Evolutionary conservation across 2,797 vertebrate genomes (phyloP), one percentile per base, ranked within the genome.

Genomic region (Eulemur albifrons): DNA sequence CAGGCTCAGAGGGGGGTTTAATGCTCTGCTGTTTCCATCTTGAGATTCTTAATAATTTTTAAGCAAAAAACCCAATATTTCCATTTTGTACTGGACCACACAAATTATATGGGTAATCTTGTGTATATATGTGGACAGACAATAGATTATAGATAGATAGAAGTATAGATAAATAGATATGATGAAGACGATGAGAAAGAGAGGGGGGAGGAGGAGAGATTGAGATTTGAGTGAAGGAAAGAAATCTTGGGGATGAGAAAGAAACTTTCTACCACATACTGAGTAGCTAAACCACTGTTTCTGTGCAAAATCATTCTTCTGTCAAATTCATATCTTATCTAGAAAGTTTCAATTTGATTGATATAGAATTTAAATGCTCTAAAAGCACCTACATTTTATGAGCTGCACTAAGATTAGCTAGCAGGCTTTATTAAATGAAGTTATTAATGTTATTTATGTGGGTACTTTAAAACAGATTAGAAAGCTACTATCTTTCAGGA

Each of bases 381-480:
- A 2, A 54, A 61, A 35, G 9, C 23, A 79, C 11, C 35, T 43
- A 27, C 8, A 69, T 61, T 57, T 43, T 45, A 65, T 23, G 27
- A 8, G 20, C 21, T n/a, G 54, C 6, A 2, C 18, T 45, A 2
- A 57, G 80, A 93, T 76, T 35, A 87, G 40, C 40, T 67, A 40
- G 10, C 54, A 76, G 0, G n/a, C 52, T 72, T 96, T 65, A 80
- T 61, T 69, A 76, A 89, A 48, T 15, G 52, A 40, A 83, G 75
- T 54, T 79, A 35, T 84, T n/a, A 38, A 38, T 18, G 14, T 50
- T 90, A 88, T 79, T 88, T 65, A 40, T 70, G 50, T 14, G 25
- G 43, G 27, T 61, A 35, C 35, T 93, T 91, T 40, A 52, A 85
- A 80, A 83, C 65, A 67, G 20, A 92, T 25, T 45, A 86, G 69